Conservation (phyloP, 2,888 invertebrate genomes). For the Siphlonurus alternatus region DNA sequence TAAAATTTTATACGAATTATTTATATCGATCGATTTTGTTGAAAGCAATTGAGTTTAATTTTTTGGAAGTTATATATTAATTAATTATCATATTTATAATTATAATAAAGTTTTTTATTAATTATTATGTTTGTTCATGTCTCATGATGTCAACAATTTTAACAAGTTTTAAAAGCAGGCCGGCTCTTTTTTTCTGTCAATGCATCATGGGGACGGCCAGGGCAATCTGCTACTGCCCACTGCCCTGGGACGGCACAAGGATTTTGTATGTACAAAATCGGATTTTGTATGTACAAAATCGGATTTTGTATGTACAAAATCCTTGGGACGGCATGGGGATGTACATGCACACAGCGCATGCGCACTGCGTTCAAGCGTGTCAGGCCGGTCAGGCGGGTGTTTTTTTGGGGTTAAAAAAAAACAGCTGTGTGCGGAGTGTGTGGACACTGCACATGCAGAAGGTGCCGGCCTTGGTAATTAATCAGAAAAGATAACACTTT, state of each 20-base stretch:
- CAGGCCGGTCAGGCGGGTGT: background rate
- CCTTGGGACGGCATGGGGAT: background rate
- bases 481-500: background rate
- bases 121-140: background rate
- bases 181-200: too few relatives aligned
- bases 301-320: background rate
- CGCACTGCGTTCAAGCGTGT: background rate
- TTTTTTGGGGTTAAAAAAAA: background rate
- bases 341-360: background rate
- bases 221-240: too few relatives aligned
- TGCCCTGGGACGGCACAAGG: too few relatives aligned
- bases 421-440: background rate
- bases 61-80: too few relatives aligned
- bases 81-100: too few relatives aligned
- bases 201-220: too few relatives aligned
- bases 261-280: background rate
- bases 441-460: background rate
- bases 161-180: background rate
- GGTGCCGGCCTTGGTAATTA: background rate
- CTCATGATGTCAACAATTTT: background rate
- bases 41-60: too few relatives aligned
- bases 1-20: background rate
- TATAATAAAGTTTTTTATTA: background rate
- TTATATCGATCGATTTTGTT: background rate
- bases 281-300: background rate